Evolutionary conservation across 2,888 invertebrate genomes (phyloP), one percentile per base, ranked within the genome.

Genomic region (Chromoteleia sp.): DNA sequence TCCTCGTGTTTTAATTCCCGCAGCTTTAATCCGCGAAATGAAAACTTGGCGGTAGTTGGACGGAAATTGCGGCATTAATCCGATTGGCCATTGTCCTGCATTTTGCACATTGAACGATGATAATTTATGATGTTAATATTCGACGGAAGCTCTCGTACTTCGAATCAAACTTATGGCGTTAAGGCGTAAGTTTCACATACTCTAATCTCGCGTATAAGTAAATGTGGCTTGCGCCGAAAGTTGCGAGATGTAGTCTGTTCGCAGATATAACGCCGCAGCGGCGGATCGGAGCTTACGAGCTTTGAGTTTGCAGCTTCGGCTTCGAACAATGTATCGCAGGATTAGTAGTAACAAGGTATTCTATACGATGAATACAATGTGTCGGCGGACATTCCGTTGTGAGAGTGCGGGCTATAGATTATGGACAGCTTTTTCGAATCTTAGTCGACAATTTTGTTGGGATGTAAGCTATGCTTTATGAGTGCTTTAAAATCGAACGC

Each of bases 131-230:
- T 7, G 45, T 36, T 50, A 52, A 52, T 65, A 36, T 10, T 58
- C 45, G 12, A 43, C 39, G n/a, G 63, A 67, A 50, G 75, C 65
- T 48, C 56, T n/a, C 56, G 29, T 19, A 29, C 54, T 45, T 43
- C 15, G 33, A 54, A 8, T 15, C 15, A 33, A 67, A 68, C 59
- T 76, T 76, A 54, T 12, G 68, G 21, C 36, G 56, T 7, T 45
- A 48, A 59, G 39, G 25, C 36, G 63, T 33, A 56, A 43, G 61
- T 61, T 56, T 56, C 63, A 41, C 29, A 59, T 48, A 67, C 63
- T 70, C 48, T 70, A 77, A 70, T 77, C 77, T 56, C 25, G 17
- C 30, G 70, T 70, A 52, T 77, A 77, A 77, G 61, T 63, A 63
- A 78, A 78, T 61, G 30, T 43, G 52, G 61, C 61, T 36, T 39